A percentile compares a stretch with the other conserved stretches of the same genome.
Conservation (phyloP, 2,888 invertebrate genomes). For the Cecidostiba fungosa region DNA sequence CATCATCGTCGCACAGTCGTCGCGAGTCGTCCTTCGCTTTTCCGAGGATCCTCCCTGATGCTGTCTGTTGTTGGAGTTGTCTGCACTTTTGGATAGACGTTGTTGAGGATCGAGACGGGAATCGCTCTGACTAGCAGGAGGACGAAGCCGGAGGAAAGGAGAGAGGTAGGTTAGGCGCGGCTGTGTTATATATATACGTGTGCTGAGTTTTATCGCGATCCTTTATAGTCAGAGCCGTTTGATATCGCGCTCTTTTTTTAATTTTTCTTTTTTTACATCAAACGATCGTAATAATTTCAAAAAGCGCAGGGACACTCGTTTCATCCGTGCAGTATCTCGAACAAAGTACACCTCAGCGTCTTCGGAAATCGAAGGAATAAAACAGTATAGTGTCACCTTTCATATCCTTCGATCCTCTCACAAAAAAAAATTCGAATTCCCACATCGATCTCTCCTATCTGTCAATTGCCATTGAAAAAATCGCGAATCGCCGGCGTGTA, state of each 20-base stretch:
- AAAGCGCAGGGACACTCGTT: too few relatives aligned
- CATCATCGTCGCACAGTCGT: too few relatives aligned
- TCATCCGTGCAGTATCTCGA: too few relatives aligned
- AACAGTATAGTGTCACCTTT: background rate
- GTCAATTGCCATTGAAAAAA: background rate
- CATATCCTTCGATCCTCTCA: background rate
- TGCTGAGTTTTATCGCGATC: background rate
- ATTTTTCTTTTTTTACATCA: too few relatives aligned
- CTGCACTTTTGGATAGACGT: too few relatives aligned
- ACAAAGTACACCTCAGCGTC: too few relatives aligned
- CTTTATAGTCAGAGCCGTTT: too few relatives aligned
- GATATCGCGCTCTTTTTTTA: too few relatives aligned
- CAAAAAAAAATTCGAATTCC: background rate
- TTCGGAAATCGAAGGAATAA: too few relatives aligned
- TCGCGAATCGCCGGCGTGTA: background rate
- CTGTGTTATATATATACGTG: conserved; percentile 3
- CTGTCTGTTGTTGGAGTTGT: too few relatives aligned
- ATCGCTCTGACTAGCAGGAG: background rate
- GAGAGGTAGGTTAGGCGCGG: conserved; percentile 50
- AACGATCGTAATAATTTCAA: too few relatives aligned
- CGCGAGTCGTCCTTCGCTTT: background rate
- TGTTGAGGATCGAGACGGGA: too few relatives aligned
- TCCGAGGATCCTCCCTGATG: background rate
- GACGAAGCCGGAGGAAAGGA: background rate
- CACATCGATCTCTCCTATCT: background rate